Evolutionary conservation across 2,113 vertebrate species (phyloP), one percentile per base, ranked within the genome.

Genomic region (Cromileptes altivelis): DNA sequence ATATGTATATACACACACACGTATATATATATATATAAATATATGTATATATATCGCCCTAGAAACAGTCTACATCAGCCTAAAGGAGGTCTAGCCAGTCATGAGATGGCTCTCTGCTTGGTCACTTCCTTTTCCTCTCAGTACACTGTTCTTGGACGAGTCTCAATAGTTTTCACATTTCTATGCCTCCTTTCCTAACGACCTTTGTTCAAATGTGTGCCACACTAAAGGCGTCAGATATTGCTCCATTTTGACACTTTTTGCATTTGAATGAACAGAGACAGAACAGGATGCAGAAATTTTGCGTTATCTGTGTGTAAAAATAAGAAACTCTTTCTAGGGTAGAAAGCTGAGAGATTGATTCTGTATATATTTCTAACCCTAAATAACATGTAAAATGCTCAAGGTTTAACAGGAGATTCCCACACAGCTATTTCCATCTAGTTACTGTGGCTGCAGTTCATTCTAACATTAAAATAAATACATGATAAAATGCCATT

Each of bases 111-210:
- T 75, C 56, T 68, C 60, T 19, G 3, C 65, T 81, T 71, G 72
- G 69, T 62, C 84, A 80, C 76, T 90, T 93, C 90, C 90, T 70
- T 86, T 93, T 92, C 75, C 89, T 79, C 57, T 72, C 21, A 1
- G 69, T 18, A 18, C 52, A 40, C 10, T 33, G 23, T 49, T 62
- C 19, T 21, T 10, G 85, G 87, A 53, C 4, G 37, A 52, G 81
- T 89, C 88, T 85, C 84, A 78, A 62, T 75, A 27, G 14, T 71
- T 40, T 68, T 42, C 61, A 23, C 27, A 1, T 45, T 57, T 2
- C 13, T 27, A 67, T 45, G 70, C 40, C 37, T 78, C 64, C 78
- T 88, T 53, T 57, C 13, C 57, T 50, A 7, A 58, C 33, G 63
- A 42, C 64, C 27, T 80, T 71, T 61, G 18, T 55, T 77, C 21